Percentiles rank a stretch among this genome's conserved stretches.
Evolutionary conservation across 2,113 vertebrate genomes (phyloP).

Genomic region (Brachypodius melanocephalos): DNA sequence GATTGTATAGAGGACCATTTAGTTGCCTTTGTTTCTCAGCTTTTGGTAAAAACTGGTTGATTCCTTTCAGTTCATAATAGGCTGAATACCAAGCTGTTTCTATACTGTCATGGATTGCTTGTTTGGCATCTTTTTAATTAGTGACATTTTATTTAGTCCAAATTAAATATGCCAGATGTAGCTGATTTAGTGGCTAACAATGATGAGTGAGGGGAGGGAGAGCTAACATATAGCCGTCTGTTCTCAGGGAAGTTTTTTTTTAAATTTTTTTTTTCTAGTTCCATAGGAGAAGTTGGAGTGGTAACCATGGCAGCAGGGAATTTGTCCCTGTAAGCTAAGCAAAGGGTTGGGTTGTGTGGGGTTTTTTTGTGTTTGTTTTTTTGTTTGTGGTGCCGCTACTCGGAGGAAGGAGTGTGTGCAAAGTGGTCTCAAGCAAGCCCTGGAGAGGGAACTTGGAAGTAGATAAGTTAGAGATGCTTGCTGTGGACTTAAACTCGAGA

Average conservation of each 20-base stretch:
- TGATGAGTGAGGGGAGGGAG: conserved; percentile 26
- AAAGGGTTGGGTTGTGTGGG: conserved; percentile 7
- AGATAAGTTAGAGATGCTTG: neutral
- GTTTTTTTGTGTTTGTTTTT: neutral
- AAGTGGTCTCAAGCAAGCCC: neutral
- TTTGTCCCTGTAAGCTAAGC: conserved; percentile 26
- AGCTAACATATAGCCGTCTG: conserved; percentile 49
- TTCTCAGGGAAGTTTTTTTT: conserved; percentile 27
- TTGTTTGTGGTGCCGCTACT: neutral
- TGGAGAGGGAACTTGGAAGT: neutral
- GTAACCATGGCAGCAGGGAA: conserved; percentile 42
- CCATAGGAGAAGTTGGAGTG: conserved; percentile 36
- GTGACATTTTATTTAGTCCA: conserved; percentile 47
- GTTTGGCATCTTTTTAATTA: conserved; percentile 32
- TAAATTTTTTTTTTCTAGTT: neutral
- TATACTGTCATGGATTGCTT: neutral
- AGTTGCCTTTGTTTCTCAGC: conserved; percentile 22
- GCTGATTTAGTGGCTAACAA: conserved; percentile 47
- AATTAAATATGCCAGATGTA: conserved; percentile 45
- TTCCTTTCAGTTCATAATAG: conserved; percentile 7
- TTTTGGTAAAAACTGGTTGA: conserved; percentile 8
- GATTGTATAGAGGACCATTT: neutral
- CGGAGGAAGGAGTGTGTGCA: neutral
- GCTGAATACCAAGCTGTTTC: neutral
- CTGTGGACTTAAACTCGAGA: neutral